Base-by-base conservation (phyloP, 2,113 vertebrate genomes). In the Cochlearius cochlearius region DNA sequence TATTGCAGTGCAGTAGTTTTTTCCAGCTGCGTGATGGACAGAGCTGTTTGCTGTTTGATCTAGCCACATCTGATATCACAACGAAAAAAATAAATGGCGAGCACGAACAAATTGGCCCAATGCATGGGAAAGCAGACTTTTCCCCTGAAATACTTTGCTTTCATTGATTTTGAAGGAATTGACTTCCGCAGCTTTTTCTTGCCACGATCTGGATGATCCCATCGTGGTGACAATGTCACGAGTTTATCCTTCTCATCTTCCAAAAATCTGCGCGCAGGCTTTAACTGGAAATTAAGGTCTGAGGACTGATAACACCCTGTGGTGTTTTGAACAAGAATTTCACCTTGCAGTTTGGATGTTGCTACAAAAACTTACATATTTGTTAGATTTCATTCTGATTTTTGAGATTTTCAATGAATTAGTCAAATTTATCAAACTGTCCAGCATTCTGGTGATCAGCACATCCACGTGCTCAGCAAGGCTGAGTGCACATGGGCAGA, bases 11-110 rank as follows among this genome's bases (percentile, higher is more conserved):
- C 25, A 38, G 81, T 71, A 12, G 6, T 32, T 50, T 82, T 30
- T 68, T 87, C 66, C 69, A 95, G 52, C 50, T 87, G 73, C n/a
- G 58, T 36, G 32, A 85, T 39, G 66, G 64, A n/a, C 76, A 90
- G 68, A 47, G 38, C 30, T 90, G 76, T 71, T 74, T 77, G 63
- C 16, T 62, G 22, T 85, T 92, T 92, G 56, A 49, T 88, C 16
- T 29, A n/a, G 49, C 16, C 66, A 56, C 67, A 73, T 43, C 36
- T 55, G 60, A 78, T 75, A 78, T 15, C 49, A 73, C 17, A 39
- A 22, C 53, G 38, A 10, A 47, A 74, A 91, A 73, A 68, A 60
- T 5, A 36, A 88, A 50, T 7, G 4, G 17, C 19, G 36, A 91
- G 52, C 22, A n/a, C 10, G 26, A 91, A 16, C 22, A 74, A 11